phyloP scores from a whole-genome alignment of 30 jellyfish, hydroid and myxozoan species.

The Aurelia coerulea region DNA sequence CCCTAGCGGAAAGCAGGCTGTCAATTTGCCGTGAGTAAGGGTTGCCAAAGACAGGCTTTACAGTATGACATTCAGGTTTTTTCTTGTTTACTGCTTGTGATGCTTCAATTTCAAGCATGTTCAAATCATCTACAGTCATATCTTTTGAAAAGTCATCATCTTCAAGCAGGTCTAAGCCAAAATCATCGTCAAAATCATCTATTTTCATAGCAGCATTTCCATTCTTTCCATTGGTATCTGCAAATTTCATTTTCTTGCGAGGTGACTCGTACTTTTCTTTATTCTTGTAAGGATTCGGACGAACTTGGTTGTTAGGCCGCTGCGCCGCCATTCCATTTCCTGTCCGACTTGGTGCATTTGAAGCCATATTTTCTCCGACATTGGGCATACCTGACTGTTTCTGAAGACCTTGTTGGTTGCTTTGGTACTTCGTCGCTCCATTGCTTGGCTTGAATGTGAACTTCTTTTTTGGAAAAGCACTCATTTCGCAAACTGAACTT shows the following conservation, averaged over 20 bases:
- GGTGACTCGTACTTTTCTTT: constrained; percentile 2
- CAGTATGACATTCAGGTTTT: background rate
- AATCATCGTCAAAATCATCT: constrained; percentile 44
- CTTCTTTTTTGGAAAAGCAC: background rate
- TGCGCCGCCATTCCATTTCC: background rate
- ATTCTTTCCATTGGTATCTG: background rate
- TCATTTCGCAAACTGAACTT: background rate
- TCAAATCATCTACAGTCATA: constrained; percentile 50
- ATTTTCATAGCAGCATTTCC: constrained; percentile 8
- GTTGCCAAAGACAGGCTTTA: background rate
- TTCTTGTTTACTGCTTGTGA: constrained; percentile 8
- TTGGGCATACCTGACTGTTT: background rate
- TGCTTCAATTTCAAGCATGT: constrained; percentile 54
- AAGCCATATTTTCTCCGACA: background rate
- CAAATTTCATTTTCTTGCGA: background rate
- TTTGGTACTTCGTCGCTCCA: background rate
- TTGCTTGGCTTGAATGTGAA: background rate
- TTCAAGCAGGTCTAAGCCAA: constrained; percentile 22
- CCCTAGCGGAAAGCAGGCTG: background rate
- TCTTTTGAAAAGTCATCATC: constrained; percentile 67
- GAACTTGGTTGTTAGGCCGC: background rate
- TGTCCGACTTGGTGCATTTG: background rate
- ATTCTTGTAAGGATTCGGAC: constrained; percentile 1
- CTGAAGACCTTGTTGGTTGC: background rate
- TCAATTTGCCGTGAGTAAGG: constrained; percentile 8